Evolutionary conservation across 2,888 invertebrate species (phyloP), one percentile per base, ranked within the genome.

Genomic region (Trissolcus japonicus): DNA sequence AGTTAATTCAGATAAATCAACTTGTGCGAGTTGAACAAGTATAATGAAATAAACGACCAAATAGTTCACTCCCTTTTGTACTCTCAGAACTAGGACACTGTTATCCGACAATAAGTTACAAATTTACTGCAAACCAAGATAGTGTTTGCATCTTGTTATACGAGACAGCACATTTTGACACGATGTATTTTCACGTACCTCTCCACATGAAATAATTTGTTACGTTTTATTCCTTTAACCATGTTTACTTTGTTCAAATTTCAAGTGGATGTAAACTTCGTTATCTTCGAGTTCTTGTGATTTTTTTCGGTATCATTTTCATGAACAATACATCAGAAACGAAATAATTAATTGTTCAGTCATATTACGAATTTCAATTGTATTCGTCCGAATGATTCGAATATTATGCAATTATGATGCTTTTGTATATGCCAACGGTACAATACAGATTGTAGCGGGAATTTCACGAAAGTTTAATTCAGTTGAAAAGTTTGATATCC

Each of bases 71-170:
- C 51, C 60, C 48, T 60, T 73, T 73, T 73, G 66, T 73, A 17
- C 61, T 66, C 50, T n/a, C 51, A 55, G 65, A 73, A 73, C 73
- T 73, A 50, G 73, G 61, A 73, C 73, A 61, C 59, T 43, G 65
- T 54, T 72, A 72, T 60, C 60, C 72, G 72, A 72, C 72, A 72
- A 72, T 72, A 72, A 72, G 59, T 72, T 72, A 72, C 43, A 72
- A 72, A 72, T 72, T 72, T 72, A 59, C 65, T 65, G 65, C 72
- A 65, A 65, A 72, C 72, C 54, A 60, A 72, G 65, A 65, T 72
- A 72, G 53, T 72, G 72, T 65, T 65, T 72, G 72, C 72, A 65
- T 72, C 71, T 72, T 72, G 71, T 72, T 72, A 72, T 72, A 63
- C 63, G 19, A 54, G 57, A 71, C 57, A 69, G 48, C 56, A 50